phyloP scores from a whole-genome alignment of 2,888 invertebrate species.

The Idaea dimidiata region DNA sequence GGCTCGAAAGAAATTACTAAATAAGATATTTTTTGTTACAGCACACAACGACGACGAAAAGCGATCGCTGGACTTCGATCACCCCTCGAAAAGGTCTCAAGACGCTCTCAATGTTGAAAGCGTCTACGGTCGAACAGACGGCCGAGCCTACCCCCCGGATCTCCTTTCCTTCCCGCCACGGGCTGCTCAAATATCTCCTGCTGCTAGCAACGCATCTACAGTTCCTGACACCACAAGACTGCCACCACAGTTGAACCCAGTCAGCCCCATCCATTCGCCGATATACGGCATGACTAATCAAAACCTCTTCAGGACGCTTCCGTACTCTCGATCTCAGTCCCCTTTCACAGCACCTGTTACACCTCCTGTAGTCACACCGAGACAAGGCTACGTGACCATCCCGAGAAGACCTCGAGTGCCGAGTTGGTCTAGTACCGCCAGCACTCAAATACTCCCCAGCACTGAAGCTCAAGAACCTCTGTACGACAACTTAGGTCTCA shows the following conservation, averaged over 20 bases:
- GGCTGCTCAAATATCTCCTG: conserved; percentile 86
- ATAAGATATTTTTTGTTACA: conserved; percentile 49
- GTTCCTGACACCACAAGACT: conserved; percentile 86
- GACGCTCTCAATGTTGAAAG: conserved; percentile 75
- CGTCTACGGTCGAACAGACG: conserved; percentile 74
- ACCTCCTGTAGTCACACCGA: conserved; percentile 85
- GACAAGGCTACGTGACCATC: conserved; percentile 93
- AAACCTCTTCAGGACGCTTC: conserved; percentile 88
- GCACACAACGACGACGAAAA: conserved; percentile 86
- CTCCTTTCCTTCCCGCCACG: conserved; percentile 88
- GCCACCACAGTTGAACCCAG: conserved; percentile 78
- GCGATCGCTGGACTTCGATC: conserved; percentile 84
- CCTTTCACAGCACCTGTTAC: conserved; percentile 84
- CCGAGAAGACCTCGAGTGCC: conserved; percentile 91
- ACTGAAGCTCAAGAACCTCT: conserved; percentile 86
- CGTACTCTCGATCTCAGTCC: conserved; percentile 89
- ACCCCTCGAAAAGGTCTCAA: conserved; percentile 78
- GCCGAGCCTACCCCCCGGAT: conserved; percentile 88
- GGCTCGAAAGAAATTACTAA: conserved; percentile 1
- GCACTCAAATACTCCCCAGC: conserved; percentile 74
- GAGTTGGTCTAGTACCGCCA: conserved; percentile 87
- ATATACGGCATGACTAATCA: conserved; percentile 83
- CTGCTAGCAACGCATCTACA: conserved; percentile 91
- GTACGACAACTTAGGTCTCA: conserved; percentile 91
- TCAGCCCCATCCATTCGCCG: conserved; percentile 85